Percentiles rank a stretch among this genome's conserved stretches.
Evolutionary conservation across 2,113 vertebrate species (phyloP).

Genomic region (Ophiodon elongatus): DNA sequence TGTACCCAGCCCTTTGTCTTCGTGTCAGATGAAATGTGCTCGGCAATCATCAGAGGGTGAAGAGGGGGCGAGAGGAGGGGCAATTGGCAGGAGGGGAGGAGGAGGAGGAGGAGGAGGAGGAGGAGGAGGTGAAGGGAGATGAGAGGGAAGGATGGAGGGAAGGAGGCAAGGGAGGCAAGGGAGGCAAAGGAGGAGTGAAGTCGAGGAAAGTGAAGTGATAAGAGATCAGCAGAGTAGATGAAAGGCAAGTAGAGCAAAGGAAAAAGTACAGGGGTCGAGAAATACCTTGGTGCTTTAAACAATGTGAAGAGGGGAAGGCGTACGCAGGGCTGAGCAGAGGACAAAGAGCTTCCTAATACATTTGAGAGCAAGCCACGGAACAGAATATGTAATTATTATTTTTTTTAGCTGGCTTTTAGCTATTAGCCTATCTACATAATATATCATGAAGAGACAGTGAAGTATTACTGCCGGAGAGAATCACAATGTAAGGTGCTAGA

Average conservation of each 20-base stretch:
- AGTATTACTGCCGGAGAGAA: background rate
- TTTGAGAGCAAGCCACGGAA: background rate
- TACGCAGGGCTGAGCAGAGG: slow-evolving; percentile 36
- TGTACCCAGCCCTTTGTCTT: slow-evolving; percentile 83
- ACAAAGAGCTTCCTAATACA: slow-evolving; percentile 43
- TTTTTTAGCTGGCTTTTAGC: slow-evolving; percentile 7
- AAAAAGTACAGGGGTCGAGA: slow-evolving; percentile 12
- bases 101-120: background rate
- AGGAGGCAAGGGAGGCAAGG: slow-evolving; percentile 11
- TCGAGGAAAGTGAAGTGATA: slow-evolving; percentile 8
- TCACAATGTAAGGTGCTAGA: background rate
- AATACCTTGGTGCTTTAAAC: slow-evolving; percentile 63
- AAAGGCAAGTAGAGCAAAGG: slow-evolving; percentile 39
- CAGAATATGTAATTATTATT: background rate
- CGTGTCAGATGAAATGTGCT: slow-evolving; percentile 80
- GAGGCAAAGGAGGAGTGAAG: slow-evolving; percentile 17
- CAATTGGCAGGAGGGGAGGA: slow-evolving; percentile 15
- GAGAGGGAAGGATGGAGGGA: slow-evolving; percentile 21
- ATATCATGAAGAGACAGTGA: background rate
- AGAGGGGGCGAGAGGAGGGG: slow-evolving; percentile 51
- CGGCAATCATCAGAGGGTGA: slow-evolving; percentile 72
- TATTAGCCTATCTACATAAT: background rate
- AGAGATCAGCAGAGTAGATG: slow-evolving; percentile 38
- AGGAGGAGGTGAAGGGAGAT: slow-evolving; percentile 10
- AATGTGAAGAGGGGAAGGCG: slow-evolving; percentile 63